Evolutionary conservation across 2,888 invertebrate genomes (phyloP), one percentile per base, ranked within the genome.

Genomic region (Antheraea yamamai): DNA sequence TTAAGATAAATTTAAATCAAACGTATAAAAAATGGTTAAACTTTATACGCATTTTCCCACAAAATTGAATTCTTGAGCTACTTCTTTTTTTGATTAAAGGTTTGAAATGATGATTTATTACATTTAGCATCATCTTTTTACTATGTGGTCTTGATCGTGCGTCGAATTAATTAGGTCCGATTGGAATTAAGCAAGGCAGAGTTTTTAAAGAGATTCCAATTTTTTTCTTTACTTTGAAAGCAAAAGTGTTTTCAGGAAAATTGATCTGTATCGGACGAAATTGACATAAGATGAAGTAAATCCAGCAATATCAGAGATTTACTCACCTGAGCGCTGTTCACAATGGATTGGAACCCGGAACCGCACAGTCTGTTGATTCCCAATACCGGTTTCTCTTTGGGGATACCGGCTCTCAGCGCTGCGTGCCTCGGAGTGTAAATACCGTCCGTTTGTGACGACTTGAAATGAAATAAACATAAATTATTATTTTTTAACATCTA

Each of bases 311-410:
- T n/a, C 0, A 12, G 23, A 61, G 2, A 4, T 23, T 61, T 61
- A 61, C 61, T 86, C 92, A 98, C 98, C 96, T 99, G 99, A 61
- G 97, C 97, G 75, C 97, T 98, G 94, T 97, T 98, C 26, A 99
- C 96, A 78, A 99, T 95, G 0, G 99, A 96, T 89, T 99, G 99
- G 92, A 99, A 99, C 2, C 99, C 99, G 52, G 99, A 99, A 23
- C 99, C 99, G 91, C 99, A 99, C 26, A 99, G 95, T 78, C 99
- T 95, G 95, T 99, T 99, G 73, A 99, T 96, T 73, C 97, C 97
- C 2, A 98, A 94, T 0, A 98, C 98, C 2, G 99, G 99, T 77
- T 95, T 96, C 71, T 98, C 97, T 80, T 97, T 92, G 12, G 99
- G 98, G 75, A 99, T 96, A 72, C 99, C 99, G 79, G 96, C 96